Evolutionary conservation across 2,888 invertebrate species (phyloP).

Genomic region (Tetragonula carbonaria): DNA sequence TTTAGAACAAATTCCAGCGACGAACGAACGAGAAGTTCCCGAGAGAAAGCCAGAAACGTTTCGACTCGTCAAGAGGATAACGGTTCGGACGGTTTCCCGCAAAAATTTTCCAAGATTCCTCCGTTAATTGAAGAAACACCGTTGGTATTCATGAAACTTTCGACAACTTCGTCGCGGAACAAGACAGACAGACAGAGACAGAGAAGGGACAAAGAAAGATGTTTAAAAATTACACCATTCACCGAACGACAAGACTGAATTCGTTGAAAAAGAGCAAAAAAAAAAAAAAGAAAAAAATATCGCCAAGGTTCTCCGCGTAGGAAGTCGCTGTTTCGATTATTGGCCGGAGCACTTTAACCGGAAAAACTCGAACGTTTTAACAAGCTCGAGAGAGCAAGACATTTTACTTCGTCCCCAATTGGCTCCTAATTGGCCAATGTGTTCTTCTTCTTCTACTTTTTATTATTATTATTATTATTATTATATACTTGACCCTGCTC

Average conservation of each 20-base stretch:
- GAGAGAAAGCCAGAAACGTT: not conserved
- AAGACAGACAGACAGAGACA: not conserved
- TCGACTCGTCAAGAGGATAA: not conserved
- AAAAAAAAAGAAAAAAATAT: not conserved
- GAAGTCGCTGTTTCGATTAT: not conserved
- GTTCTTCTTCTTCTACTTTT: too few relatives aligned
- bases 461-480: too few relatives aligned
- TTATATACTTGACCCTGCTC: not conserved
- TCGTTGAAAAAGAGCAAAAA: not conserved
- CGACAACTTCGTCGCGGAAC: not conserved
- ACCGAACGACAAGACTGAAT: conserved; percentile 15
- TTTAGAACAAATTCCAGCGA: not conserved
- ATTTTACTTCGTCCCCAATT: conserved; percentile 21
- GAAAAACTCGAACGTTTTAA: conserved; percentile 33
- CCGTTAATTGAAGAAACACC: not conserved
- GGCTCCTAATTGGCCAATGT: conserved; percentile 16
- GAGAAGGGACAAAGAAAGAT: not conserved
- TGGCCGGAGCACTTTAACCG: conserved; percentile 28
- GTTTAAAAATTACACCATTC: conserved; percentile 24
- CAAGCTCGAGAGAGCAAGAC: conserved; percentile 8
- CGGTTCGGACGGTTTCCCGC: not conserved
- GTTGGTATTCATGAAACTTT: conserved; percentile 3
- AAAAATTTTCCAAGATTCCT: not conserved
- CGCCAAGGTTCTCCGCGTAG: not conserved
- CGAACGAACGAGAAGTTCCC: not conserved